Evolutionary conservation across 2,888 invertebrate species (phyloP).

Genomic region (Hoplodrina ambigua): DNA sequence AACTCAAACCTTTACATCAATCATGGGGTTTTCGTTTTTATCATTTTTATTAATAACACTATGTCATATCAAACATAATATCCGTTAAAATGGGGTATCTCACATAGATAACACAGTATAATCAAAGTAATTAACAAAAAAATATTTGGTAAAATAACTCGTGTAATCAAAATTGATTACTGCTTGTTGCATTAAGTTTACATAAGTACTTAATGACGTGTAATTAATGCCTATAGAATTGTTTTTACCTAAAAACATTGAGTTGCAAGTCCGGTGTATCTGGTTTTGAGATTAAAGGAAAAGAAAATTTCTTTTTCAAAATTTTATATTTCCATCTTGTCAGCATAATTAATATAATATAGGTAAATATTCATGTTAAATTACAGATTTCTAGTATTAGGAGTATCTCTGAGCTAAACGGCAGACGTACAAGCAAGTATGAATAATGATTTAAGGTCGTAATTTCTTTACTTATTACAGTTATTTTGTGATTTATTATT

Average conservation of each 20-base stretch:
- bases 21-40: constrained; percentile 1
- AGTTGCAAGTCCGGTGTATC: no score
- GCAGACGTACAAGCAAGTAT: no score
- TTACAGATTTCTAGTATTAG: no score
- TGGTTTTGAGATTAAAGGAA: no score
- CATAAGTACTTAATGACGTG: not conserved
- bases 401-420: no score
- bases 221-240: not conserved
- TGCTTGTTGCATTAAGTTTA: not conserved
- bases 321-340: no score
- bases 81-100: not conserved
- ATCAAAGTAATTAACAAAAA: not conserved
- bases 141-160: not conserved
- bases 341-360: no score
- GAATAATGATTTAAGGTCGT: no score
- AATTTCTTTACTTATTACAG: no score
- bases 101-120: not conserved
- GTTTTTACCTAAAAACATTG: not conserved
- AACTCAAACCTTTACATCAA: not conserved
- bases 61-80: not conserved
- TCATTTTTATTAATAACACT: constrained; percentile 8
- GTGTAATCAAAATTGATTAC: constrained; percentile 17
- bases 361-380: no score
- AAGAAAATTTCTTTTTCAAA: no score
- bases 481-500: not conserved